Evolutionary conservation across 1,140 invertebrate species (phyloP), one percentile per base, ranked within the genome.

Genomic region (Drosophila ambigua): DNA sequence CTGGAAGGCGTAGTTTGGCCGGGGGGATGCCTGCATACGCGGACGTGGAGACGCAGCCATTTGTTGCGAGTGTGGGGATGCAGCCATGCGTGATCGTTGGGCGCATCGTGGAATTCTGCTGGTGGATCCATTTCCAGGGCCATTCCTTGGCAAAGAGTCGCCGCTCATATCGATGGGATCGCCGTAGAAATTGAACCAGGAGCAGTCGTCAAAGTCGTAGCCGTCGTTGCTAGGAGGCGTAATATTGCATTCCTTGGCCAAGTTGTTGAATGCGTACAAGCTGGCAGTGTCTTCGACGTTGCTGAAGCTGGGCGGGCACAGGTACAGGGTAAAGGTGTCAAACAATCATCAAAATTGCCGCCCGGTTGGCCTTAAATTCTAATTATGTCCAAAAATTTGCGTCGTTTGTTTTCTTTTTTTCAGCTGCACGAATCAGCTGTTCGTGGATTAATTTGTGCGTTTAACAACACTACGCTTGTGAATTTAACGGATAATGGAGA

Each of bases 1-100:
- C 92, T 94, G 93, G 62, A 94, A 83, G 74, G 90, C 59, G 39
- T 35, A 59, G 24, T 59, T 81, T 15, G 55, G 41, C 1, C 41
- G 49, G 4, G 69, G 74, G 0, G 66, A 57, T 31, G 13, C 23
- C 2, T 13, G 15, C 8, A 13, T 35, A 35, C 31, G 31, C 9
- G 55, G 31, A 0, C 41, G 46, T 4, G 69, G 74, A 0, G 64
- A 49, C 23, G 13, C 31, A 1, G 16, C 23, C 9, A 13, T 15
- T 53, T 65, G 60, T 0, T 67, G 57, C 3, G 53, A 49, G 9
- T 43, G 43, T 16, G 51, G 57, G 5, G 65, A 66, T 39, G 75
- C 43, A 0, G 51, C 5, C 15, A 24, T 15, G 0, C 82, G 71
- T 0, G 67, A 57, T 13, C 60, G 53, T 5, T 61, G 60, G 4